These are phyloP conservation scores for Sarcophaga variegata DNA, from an alignment of 2,888 invertebrate genomes.

Conservation along the genomic window DNA sequence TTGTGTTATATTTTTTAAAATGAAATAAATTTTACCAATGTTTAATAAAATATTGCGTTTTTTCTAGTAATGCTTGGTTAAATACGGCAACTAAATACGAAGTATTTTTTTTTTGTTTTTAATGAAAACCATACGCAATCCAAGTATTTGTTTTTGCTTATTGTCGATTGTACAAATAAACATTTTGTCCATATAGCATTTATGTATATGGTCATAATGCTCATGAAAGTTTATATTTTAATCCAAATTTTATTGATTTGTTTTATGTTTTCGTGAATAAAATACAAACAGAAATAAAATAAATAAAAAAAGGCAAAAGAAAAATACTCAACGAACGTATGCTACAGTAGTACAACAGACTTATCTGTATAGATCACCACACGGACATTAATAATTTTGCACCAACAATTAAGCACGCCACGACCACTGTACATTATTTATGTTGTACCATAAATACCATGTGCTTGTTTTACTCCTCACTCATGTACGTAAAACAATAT, in stretches of 20 bases:
- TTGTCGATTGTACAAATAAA: constrained; percentile 30
- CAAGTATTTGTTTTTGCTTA: not conserved
- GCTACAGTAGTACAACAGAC: too few species aligned
- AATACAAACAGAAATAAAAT: not conserved
- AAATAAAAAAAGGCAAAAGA: not conserved
- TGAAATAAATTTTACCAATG: constrained; percentile 4
- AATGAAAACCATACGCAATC: not conserved
- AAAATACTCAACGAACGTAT: not conserved
- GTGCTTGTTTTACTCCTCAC: not conserved
- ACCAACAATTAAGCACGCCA: not conserved
- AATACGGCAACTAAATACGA: not conserved
- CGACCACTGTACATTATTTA: constrained; percentile 26
- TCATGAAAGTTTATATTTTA: constrained; percentile 57
- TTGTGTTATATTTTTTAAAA: not conserved
- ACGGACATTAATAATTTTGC: too few species aligned
- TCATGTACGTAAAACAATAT: not conserved
- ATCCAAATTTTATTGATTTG: constrained; percentile 52
- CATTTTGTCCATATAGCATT: constrained; percentile 6
- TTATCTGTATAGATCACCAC: too few species aligned
- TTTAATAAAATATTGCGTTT: not conserved
- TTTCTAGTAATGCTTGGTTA: not conserved
- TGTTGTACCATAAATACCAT: constrained; percentile 39
- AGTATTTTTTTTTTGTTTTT: not conserved
- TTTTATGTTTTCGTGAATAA: constrained; percentile 13
- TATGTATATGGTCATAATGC: constrained; percentile 38